Evolutionary conservation across 2,113 vertebrate species (phyloP), one percentile per base, ranked within the genome.

Genomic region (Eptatretus burgeri): DNA sequence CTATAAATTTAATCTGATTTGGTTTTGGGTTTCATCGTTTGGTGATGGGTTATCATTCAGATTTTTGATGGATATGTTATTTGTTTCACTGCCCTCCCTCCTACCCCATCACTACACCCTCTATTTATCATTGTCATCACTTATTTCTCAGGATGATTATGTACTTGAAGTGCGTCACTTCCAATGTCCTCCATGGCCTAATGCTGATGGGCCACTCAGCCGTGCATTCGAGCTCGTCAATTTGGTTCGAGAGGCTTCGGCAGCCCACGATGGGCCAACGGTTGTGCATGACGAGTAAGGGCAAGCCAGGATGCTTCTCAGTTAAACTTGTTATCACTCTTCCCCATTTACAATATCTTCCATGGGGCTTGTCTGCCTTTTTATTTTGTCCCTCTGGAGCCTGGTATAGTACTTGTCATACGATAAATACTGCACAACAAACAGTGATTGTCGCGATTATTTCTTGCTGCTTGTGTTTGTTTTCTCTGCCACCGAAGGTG

Each of bases 141-240:
- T 72, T 65, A 71, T 65, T 0, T 73, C 73, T 67, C 71, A 98
- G 91, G 89, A 98, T 68, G 91, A 98, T 74, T 98, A 98, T 14
- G 91, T 98, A 60, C 76, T 98, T 67, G 91, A 98, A 72, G 89
- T 96, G 41, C 81, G 89, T 66, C 91, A 98, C 74, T 94, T 93
- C 69, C 91, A 98, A 74, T 98, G 89, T 75, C 91, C 91, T 66
- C 95, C 94, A 73, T 96, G 91, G 91, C 91, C 91, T 17, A 88
- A 93, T 66, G 82, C 86, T 2, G 85, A 91, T 11, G 83, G 83
- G 65, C 87, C 91, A 51, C 83, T 98, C 67, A 94, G 88, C 80
- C 91, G 83, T 71, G 82, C 84, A 68, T 89, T 96, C 63, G 89
- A 98, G 75, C 85, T 98, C 71, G 88, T 98, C 77, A 93, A 87